Evolutionary conservation across 2,888 invertebrate genomes (phyloP).

Genomic region (Pseudanteris insignis): DNA sequence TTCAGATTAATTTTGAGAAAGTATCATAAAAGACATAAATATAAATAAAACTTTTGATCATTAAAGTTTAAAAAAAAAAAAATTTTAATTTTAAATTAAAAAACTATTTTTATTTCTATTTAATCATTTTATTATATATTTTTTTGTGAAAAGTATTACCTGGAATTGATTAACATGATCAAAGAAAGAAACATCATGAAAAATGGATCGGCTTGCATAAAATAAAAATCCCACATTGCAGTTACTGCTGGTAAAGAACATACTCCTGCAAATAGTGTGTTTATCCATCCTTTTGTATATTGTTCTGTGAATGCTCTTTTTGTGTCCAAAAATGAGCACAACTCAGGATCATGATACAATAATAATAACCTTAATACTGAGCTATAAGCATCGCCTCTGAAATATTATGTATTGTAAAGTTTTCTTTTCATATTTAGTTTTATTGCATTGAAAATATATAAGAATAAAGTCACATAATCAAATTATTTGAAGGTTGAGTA

Average conservation of each 20-base stretch:
- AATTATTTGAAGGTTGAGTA: too few relatives aligned
- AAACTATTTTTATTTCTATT: too few relatives aligned
- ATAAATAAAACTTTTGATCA: too few relatives aligned
- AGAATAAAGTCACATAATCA: too few relatives aligned
- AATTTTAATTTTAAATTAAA: too few relatives aligned
- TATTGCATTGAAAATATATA: too few relatives aligned
- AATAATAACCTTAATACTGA: conserved; percentile 76
- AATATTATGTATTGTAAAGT: conserved; percentile 23
- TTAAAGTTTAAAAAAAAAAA: too few relatives aligned
- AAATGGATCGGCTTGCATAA: conserved; percentile 96
- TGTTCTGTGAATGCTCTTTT: conserved; percentile 91
- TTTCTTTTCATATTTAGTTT: too few relatives aligned
- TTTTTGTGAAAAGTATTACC: too few relatives aligned
- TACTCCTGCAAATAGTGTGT: conserved; percentile 87
- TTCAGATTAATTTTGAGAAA: too few relatives aligned
- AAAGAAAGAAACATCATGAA: conserved; percentile 93
- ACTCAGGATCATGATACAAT: conserved; percentile 96
- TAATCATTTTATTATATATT: too few relatives aligned
- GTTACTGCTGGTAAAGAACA: conserved; percentile 87
- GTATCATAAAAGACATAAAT: too few relatives aligned
- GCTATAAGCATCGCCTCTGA: conserved; percentile 69
- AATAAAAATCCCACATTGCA: conserved; percentile 96
- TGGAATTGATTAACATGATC: conserved; percentile 94
- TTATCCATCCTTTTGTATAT: conserved; percentile 90
- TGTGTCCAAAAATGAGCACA: conserved; percentile 96